Base-by-base conservation (phyloP, 1,140 invertebrate genomes). In the Cotesia vestalis region DNA sequence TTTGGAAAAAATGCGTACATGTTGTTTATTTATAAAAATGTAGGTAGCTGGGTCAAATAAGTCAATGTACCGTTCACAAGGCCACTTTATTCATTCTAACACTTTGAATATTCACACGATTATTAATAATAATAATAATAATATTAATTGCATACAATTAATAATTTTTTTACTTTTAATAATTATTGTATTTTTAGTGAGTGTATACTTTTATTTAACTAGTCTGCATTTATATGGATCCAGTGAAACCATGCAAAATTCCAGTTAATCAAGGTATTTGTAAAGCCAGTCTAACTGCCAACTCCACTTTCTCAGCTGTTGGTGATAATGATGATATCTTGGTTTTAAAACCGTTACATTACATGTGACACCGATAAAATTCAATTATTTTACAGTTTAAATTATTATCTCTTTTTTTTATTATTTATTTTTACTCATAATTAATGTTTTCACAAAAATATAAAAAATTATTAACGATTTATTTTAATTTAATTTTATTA, bases 21-120 rank as follows among this genome's bases (percentile, higher is more conserved):
- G 53, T 63, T 64, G 64, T 64, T 52, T 73, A 55, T 63, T 64
- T 36, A 52, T 36, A 40, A 55, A 9, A 73, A 72, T 73, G 76
- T 73, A 73, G 75, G 76, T 80, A 80, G 79, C 77, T 80, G 78
- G 79, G 79, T 80, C 79, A 78, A 72, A 73, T 75, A 69, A 76
- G 71, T 76, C 75, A 76, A 76, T 73, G 75, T 73, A 76, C 75
- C 75, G 75, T 76, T 66, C 27, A 61, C 63, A 34, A 64, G 67
- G 67, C 52, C 36, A 14, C 52, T 34, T 17, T 67, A 67, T 12
- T 46, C 34, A 27, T 53, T 12, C 60, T 62, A n/a, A 62, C 60
- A n/a, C 12, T 36, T 46, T 46, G 11, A 46, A 46, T 46, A 11
- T 46, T 46, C 8, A 46, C 40, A 46, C 40, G 8, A 9, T 46